These are phyloP conservation scores for Threskiornis aethiopicus DNA, from an alignment of 2,797 vertebrate species.

Conservation along the genomic window DNA sequence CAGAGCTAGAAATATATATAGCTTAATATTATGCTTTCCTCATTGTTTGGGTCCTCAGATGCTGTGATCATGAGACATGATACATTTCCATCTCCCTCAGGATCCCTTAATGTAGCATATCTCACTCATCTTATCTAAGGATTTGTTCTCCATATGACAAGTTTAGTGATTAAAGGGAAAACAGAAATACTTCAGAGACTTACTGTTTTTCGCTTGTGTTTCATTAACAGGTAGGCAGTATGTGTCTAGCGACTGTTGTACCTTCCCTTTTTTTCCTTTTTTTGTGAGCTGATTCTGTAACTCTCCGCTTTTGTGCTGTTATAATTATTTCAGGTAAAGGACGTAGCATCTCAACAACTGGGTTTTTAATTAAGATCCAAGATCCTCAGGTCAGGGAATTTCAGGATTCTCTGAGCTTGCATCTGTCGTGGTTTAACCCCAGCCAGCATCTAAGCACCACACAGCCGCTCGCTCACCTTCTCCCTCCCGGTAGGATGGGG, in stretches of 20 bases:
- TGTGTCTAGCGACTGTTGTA: neutral
- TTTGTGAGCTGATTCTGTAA: neutral
- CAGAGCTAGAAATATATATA: neutral
- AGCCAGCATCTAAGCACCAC: no score
- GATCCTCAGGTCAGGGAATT: neutral
- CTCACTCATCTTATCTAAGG: neutral
- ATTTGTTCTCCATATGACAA: neutral
- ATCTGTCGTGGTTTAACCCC: no score
- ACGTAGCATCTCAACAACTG: neutral
- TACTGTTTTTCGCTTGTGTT: neutral
- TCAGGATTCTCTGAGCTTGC: neutral
- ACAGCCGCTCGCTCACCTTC: no score
- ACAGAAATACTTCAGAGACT: neutral
- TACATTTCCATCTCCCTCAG: neutral
- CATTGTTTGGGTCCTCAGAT: neutral
- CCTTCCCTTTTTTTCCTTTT: neutral
- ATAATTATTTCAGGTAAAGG: neutral
- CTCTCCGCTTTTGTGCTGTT: neutral
- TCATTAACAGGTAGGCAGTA: neutral
- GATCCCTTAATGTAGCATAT: neutral
- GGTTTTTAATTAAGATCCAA: neutral
- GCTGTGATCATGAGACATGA: neutral
- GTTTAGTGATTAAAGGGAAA: conserved; percentile 2
- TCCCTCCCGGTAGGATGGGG: no score
- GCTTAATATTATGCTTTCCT: neutral